These are phyloP conservation scores for Dipodomys spectabilis DNA, from an alignment of 2,113 vertebrate species.

Conservation along the genomic window DNA sequence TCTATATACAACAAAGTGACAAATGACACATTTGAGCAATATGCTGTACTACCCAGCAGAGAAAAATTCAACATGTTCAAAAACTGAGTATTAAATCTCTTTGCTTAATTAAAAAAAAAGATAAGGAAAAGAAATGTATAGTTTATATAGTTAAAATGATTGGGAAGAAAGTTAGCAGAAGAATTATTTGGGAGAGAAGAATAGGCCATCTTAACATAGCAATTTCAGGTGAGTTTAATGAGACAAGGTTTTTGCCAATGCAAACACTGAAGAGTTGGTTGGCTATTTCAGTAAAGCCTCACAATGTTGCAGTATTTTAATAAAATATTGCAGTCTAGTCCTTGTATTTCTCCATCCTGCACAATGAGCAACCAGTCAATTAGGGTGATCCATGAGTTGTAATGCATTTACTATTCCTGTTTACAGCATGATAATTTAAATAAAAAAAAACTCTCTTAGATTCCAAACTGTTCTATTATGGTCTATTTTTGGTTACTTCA, in stretches of 20 bases:
- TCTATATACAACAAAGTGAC: not conserved
- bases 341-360: not conserved
- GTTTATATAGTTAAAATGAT: not conserved
- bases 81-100: not conserved
- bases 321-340: not conserved
- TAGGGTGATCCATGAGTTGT: not conserved
- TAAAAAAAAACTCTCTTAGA: not conserved
- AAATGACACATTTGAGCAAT: not conserved
- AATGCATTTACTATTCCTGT: not conserved
- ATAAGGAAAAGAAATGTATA: not conserved
- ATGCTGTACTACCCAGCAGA: not conserved
- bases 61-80: not conserved
- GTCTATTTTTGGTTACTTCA: not conserved
- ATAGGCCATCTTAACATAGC: not conserved
- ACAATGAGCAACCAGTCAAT: not conserved
- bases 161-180: slow-evolving; percentile 15
- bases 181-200: not conserved
- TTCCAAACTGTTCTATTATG: not conserved
- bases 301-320: not conserved
- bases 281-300: not conserved
- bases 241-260: not conserved
- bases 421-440: not conserved
- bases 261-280: not conserved
- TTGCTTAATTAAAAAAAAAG: too few species aligned
- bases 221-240: not conserved